Evolutionary conservation across 30 jellyfish, hydroid and myxozoan genomes (phyloP).

Genomic region (Rhopilema esculentum): DNA sequence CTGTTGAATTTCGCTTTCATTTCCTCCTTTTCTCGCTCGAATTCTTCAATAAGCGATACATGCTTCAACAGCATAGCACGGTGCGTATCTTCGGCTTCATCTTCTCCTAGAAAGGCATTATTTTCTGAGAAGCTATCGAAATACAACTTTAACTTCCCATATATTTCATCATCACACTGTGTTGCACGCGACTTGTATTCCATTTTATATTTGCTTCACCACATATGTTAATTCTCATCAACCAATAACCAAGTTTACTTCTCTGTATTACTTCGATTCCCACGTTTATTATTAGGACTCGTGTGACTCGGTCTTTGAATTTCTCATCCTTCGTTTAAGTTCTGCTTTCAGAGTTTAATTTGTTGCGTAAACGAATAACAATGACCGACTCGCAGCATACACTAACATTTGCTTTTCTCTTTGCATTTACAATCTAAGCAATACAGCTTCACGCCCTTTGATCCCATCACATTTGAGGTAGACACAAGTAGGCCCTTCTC

Average conservation of each 20-base stretch:
- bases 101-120: slow-evolving; percentile 14
- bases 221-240: background rate
- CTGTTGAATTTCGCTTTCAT: slow-evolving; percentile 46
- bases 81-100: slow-evolving; percentile 9
- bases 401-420: background rate
- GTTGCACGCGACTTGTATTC: slow-evolving; percentile 9
- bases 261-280: background rate
- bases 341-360: background rate
- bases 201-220: background rate
- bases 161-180: slow-evolving; percentile 41
- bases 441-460: background rate
- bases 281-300: background rate
- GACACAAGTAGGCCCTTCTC: background rate
- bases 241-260: background rate
- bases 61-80: slow-evolving; percentile 71
- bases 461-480: background rate
- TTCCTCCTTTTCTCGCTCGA: slow-evolving; percentile 82
- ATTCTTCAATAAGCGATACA: slow-evolving; percentile 63
- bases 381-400: background rate
- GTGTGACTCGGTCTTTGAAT: background rate
- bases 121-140: slow-evolving; percentile 37
- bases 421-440: background rate
- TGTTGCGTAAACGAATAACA: background rate
- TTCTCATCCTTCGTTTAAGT: background rate
- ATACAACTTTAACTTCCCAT: slow-evolving; percentile 29